Evolutionary conservation across 1,140 invertebrate species (phyloP).

Genomic region (Matsumurasca onukii): DNA sequence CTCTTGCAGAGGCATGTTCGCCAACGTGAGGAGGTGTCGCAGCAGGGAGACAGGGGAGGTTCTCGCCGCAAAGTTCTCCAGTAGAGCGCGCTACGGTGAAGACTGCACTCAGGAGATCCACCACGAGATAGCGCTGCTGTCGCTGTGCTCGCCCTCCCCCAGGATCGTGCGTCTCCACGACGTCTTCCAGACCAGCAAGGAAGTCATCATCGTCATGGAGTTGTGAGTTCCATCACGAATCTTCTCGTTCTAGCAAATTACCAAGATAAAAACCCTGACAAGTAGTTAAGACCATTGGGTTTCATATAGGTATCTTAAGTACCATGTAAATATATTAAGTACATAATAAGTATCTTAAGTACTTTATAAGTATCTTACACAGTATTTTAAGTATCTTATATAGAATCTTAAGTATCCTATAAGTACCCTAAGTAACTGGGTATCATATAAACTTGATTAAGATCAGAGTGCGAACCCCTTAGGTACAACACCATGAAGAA

Average conservation of each 20-base stretch:
- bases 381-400: too few species aligned
- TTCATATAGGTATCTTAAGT: neutral
- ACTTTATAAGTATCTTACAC: too few species aligned
- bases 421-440: too few species aligned
- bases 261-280: too few species aligned
- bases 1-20: constrained; percentile 70
- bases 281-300: too few species aligned
- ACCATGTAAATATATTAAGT: too few species aligned
- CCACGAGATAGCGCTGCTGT: constrained; percentile 68
- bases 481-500: too few species aligned
- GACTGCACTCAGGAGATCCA: constrained; percentile 64
- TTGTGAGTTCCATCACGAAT: constrained; percentile 64
- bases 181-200: constrained; percentile 68
- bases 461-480: too few species aligned
- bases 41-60: constrained; percentile 59
- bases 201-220: constrained; percentile 73
- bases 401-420: too few species aligned
- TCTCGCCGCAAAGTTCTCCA: constrained; percentile 76
- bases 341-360: too few species aligned
- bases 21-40: constrained; percentile 66
- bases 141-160: constrained; percentile 60
- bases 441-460: too few species aligned
- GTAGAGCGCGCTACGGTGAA: constrained; percentile 61
- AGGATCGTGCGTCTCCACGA: constrained; percentile 68
- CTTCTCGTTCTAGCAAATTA: too few species aligned